A percentile compares a stretch with the other conserved stretches of the same genome.
Conservation (phyloP, 2,888 invertebrate genomes). For the Dasypogon diadema region DNA sequence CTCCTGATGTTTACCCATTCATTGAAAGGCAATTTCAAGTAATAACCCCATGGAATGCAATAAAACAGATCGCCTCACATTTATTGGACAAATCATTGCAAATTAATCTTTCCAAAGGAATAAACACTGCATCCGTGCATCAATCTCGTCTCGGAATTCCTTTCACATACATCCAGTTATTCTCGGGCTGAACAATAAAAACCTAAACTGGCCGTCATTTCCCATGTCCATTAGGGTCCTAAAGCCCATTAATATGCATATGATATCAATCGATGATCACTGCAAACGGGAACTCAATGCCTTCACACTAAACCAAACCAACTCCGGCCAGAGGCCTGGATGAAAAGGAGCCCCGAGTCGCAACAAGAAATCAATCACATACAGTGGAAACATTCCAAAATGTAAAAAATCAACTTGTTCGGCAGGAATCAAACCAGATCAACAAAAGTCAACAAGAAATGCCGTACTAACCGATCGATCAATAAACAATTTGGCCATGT, state of each 20-base stretch:
- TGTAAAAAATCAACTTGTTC: conserved; percentile 12
- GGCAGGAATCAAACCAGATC: conserved; percentile 46
- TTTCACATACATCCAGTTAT: not conserved
- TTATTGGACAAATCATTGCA: conserved; percentile 20
- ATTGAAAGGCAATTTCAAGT: not conserved
- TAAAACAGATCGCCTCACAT: not conserved
- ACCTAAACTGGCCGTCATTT: conserved; percentile 30
- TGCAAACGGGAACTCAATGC: conserved; percentile 9
- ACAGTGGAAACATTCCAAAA: conserved; percentile 28
- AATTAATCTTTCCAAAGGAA: conserved; percentile 22
- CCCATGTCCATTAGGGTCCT: conserved; percentile 39
- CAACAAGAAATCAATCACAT: conserved; percentile 46
- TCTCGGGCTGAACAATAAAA: conserved; percentile 15
- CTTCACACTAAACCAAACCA: not conserved
- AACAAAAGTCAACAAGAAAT: conserved; percentile 56
- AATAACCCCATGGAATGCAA: not conserved
- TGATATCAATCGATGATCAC: not conserved
- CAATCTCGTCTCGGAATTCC: conserved; percentile 13
- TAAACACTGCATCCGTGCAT: not conserved
- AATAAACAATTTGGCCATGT: conserved; percentile 50
- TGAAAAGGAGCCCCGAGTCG: conserved; percentile 38
- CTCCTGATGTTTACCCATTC: not conserved
- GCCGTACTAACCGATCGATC: conserved; percentile 57
- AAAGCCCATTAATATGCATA: conserved; percentile 24
- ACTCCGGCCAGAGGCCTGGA: not conserved